Evolutionary conservation across 2,888 invertebrate species (phyloP), one percentile per base, ranked within the genome.

Genomic region (Flabesymbios commensalis): DNA sequence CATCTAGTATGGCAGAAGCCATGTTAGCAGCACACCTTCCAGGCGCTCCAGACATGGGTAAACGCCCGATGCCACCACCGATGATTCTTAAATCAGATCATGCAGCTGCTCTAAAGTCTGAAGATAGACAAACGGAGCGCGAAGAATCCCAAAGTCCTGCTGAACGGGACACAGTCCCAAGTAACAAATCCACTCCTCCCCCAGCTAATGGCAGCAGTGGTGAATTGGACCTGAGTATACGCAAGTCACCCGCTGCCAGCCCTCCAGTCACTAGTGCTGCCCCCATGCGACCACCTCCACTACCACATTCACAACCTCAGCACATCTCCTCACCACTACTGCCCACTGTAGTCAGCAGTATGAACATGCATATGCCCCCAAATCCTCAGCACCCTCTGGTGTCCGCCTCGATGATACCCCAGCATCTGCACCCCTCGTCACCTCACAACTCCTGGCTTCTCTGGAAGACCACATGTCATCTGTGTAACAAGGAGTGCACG

Each of bases 401-500:
- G 24, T 41, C 43, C 10, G 42, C 52, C 2, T 17, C 32, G 10
- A 5, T 33, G 2, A 51, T 57, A 4, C n/a, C 48, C 22, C 42
- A 32, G n/a, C 29, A 39, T 2, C 14, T 14, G 41, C 17, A 19
- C 24, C 5, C 7, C 28, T 49, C 49, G 28, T 51, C 59, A n/a
- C 29, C 31, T 1, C 29, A 48, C 52, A 31, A 33, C 29, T n/a
- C 31, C 32, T 32, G 19, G 17, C 2, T 19, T 43, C 62, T 80
- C 52, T 83, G 83, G 83, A 77, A 81, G 62, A 79, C 79, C 3
- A 73, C 72, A 33, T 80, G 80, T 61, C 78, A 77, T 61, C 69
- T 96, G 84, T 97, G 97, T 88, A 94, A 92, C 88, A 95, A 96
- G 87, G 93, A 94, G 76, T 95, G 96, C 86, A 94, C 95, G 79